Conservation (phyloP, 2,113 vertebrate genomes). For the Melanerpes aurifrons region DNA sequence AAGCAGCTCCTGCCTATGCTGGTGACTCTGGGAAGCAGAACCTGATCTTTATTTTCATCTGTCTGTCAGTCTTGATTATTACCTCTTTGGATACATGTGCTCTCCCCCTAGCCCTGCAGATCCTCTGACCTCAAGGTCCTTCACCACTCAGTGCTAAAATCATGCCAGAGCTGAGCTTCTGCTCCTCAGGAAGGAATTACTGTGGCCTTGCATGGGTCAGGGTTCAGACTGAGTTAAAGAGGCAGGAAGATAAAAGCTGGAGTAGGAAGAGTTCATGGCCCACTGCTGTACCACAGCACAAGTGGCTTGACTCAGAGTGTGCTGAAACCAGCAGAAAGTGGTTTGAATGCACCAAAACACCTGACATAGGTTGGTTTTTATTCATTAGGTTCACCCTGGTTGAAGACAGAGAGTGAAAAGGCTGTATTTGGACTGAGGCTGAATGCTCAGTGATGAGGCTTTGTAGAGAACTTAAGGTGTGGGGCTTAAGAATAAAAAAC, state of each 20-base stretch:
- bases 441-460: neutral
- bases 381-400: neutral
- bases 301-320: neutral
- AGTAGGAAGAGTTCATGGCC: neutral
- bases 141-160: neutral
- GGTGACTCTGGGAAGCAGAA: neutral
- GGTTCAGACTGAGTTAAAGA: neutral
- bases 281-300: neutral
- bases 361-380: neutral
- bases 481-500: neutral
- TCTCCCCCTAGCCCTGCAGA: neutral
- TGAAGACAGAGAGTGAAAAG: neutral
- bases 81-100: neutral
- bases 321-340: neutral
- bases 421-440: neutral
- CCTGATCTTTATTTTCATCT: neutral
- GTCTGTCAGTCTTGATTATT: neutral
- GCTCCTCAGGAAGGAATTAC: neutral
- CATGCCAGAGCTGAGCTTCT: neutral
- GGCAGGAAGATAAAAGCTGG: neutral
- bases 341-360: neutral
- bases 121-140: neutral
- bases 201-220: neutral
- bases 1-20: neutral
- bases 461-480: too few relatives aligned